Conservation (phyloP, 2,888 invertebrate genomes). For the Timema podura region DNA sequence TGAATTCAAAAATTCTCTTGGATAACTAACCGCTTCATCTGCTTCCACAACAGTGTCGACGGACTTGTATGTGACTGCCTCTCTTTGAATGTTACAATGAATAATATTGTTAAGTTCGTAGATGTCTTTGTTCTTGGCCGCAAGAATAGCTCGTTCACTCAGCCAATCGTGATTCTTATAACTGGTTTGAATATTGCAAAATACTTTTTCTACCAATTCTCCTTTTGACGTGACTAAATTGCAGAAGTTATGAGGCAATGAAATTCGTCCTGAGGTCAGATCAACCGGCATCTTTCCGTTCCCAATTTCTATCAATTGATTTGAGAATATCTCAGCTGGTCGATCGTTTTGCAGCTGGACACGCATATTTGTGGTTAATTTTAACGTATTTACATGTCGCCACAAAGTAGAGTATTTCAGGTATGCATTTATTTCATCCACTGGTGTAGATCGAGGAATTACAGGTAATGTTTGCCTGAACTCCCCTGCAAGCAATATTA, state of each 20-base stretch:
- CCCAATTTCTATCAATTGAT: neutral
- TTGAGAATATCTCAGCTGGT: no score
- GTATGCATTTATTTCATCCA: slow-evolving; percentile 17
- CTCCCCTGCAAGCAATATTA: neutral
- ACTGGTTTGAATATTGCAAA: slow-evolving; percentile 20
- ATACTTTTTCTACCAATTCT: slow-evolving; percentile 24
- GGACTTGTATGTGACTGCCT: slow-evolving; percentile 19
- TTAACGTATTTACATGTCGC: neutral
- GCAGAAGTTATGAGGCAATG: slow-evolving; percentile 6
- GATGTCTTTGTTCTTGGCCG: no score
- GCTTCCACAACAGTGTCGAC: slow-evolving; percentile 28
- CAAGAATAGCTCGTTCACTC: slow-evolving; percentile 1
- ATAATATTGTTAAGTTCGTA: slow-evolving; percentile 20
- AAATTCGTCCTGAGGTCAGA: slow-evolving; percentile 10
- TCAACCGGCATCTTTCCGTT: neutral
- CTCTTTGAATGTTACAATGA: slow-evolving; percentile 20
- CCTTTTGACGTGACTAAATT: slow-evolving; percentile 22
- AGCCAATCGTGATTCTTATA: slow-evolving; percentile 3
- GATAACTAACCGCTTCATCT: slow-evolving; percentile 13
- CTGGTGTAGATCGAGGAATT: slow-evolving; percentile 9
- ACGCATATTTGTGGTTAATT: slow-evolving; percentile 10
- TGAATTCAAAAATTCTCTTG: no score
- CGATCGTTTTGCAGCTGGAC: neutral
- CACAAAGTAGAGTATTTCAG: no score
- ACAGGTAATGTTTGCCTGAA: no score